Conservation (phyloP, 2,113 vertebrate species). For the Hippocampus guttulatus region DNA sequence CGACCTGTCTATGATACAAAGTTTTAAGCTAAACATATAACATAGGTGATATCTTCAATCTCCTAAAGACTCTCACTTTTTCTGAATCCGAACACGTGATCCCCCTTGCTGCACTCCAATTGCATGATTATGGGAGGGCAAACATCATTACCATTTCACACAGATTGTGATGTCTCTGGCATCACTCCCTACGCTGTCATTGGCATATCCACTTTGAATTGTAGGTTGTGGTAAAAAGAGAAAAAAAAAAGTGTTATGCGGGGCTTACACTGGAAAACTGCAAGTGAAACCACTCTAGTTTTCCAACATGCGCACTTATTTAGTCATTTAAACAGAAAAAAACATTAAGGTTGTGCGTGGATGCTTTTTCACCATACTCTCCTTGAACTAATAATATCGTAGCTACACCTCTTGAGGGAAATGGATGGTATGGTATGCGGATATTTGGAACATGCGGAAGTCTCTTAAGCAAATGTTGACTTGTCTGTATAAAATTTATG, state of each 20-base stretch:
- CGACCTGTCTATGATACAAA: no score
- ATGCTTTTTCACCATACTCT: constrained; percentile 49
- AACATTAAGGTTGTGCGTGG: constrained; percentile 52
- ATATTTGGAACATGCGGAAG: neutral
- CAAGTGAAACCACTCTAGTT: constrained; percentile 64
- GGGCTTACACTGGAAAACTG: constrained; percentile 61
- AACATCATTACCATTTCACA: constrained; percentile 68
- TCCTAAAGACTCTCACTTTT: constrained; percentile 8
- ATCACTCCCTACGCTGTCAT: constrained; percentile 58
- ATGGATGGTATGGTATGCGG: constrained; percentile 3
- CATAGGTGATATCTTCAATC: no score
- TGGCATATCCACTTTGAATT: constrained; percentile 65
- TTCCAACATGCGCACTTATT: constrained; percentile 67
- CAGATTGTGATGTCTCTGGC: constrained; percentile 54
- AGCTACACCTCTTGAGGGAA: constrained; percentile 52
- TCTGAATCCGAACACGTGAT: constrained; percentile 18
- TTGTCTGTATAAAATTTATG: neutral
- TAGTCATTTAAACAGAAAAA: constrained; percentile 66
- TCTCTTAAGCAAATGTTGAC: neutral
- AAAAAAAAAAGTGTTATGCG: constrained; percentile 39
- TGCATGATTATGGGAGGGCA: constrained; percentile 60
- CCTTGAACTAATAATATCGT: constrained; percentile 62
- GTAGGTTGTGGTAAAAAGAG: constrained; percentile 63
- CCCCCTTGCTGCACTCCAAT: constrained; percentile 48
- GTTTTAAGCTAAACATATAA: no score